Percentiles rank a stretch among this genome's conserved stretches.
Conservation (phyloP, 2,113 vertebrate genomes). For the Ginglymostoma cirratum region DNA sequence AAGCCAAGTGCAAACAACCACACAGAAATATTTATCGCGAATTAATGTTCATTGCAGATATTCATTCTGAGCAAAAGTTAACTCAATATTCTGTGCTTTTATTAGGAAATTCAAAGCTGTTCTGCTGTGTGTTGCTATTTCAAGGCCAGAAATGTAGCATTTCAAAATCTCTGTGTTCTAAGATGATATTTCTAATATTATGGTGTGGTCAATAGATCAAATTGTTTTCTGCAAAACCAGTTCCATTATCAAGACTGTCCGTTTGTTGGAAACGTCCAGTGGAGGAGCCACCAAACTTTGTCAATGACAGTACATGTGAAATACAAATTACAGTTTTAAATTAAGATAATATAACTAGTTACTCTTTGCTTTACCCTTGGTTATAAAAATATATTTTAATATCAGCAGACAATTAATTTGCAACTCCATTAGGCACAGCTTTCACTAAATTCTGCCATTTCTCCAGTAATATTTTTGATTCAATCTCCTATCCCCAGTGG, state of each 20-base stretch:
- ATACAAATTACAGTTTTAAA: background rate
- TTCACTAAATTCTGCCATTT: background rate
- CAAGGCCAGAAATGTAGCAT: background rate
- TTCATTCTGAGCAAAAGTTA: too few species aligned
- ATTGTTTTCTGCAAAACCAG: background rate
- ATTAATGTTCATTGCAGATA: too few species aligned
- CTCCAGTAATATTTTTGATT: background rate
- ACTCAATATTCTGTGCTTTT: too few species aligned
- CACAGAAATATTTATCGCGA: too few species aligned
- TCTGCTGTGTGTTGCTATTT: too few species aligned
- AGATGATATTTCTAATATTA: background rate
- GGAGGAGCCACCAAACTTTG: background rate
- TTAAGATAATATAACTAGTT: background rate
- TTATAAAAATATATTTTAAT: too few species aligned
- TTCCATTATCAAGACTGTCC: background rate
- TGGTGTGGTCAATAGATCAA: too few species aligned
- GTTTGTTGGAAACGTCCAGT: background rate
- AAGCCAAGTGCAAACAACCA: too few species aligned
- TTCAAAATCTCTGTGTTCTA: background rate
- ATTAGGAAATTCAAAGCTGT: too few species aligned
- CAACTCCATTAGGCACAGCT: too few species aligned
- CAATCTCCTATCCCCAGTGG: background rate
- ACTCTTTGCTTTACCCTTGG: background rate
- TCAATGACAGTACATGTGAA: background rate
- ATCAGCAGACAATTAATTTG: too few species aligned